Conservation (phyloP, 2,113 vertebrate species). For the Steatornis caripensis region DNA sequence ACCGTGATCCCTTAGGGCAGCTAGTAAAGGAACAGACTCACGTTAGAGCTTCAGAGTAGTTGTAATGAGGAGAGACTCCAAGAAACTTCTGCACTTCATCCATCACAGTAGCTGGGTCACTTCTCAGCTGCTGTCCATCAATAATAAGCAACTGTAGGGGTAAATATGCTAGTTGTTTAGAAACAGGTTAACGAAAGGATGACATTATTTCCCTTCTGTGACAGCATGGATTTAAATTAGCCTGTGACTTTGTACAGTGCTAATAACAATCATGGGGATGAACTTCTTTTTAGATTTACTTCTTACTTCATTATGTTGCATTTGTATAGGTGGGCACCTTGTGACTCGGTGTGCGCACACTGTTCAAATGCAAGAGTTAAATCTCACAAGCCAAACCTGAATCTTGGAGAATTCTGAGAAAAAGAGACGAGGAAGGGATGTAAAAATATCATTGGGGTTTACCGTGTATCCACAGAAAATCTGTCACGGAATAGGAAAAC, state of each 20-base stretch:
- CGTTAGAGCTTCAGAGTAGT: slow-evolving; percentile 95
- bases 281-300: neutral
- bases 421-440: neutral
- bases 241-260: neutral
- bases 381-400: neutral
- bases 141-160: slow-evolving; percentile 88
- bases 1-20: neutral
- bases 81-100: slow-evolving; percentile 96
- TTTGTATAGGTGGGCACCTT: neutral
- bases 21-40: slow-evolving; percentile 71
- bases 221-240: neutral
- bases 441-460: neutral
- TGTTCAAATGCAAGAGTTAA: neutral
- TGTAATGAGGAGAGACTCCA: slow-evolving; percentile 89
- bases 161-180: neutral
- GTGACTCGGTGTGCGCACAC: neutral
- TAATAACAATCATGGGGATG: neutral
- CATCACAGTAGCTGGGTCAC: slow-evolving; percentile 91
- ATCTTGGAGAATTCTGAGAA: neutral
- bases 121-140: slow-evolving; percentile 94
- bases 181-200: neutral
- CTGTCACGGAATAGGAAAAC: neutral
- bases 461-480: neutral
- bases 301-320: neutral
- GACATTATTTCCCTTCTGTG: neutral